Conservation (phyloP, 1,140 invertebrate species). For the Catajapyx aquilonaris region DNA sequence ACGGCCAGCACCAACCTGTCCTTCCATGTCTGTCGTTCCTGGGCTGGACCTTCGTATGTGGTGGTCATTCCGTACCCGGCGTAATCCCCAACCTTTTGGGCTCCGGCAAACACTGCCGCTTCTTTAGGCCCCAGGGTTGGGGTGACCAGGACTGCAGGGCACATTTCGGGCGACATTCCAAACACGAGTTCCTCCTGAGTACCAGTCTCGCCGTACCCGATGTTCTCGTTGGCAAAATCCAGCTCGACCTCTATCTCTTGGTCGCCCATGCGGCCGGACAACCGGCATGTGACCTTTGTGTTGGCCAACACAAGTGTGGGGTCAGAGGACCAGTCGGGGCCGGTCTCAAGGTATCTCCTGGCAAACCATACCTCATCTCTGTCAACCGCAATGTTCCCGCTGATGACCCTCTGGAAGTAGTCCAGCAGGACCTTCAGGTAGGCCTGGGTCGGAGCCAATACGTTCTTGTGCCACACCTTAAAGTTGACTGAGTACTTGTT, state of each 20-base stretch:
- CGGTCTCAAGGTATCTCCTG: neutral
- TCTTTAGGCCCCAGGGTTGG: neutral
- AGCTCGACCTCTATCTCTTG: conserved; percentile 1
- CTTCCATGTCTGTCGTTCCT: neutral
- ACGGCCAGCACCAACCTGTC: neutral
- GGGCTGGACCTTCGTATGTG: conserved; percentile 1
- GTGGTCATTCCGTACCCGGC: conserved; percentile 4
- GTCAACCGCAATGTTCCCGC: no score
- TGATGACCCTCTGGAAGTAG: neutral
- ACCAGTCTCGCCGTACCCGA: conserved; percentile 1
- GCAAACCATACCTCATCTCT: neutral
- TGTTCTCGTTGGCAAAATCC: conserved; percentile 5
- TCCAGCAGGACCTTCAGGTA: neutral
- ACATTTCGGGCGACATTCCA: conserved; percentile 3
- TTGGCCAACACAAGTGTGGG: neutral
- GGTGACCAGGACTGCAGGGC: conserved; percentile 1
- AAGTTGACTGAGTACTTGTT: conserved; percentile 1
- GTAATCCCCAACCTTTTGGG: conserved; percentile 1
- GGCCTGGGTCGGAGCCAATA: neutral
- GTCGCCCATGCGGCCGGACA: neutral
- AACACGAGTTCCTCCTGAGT: conserved; percentile 5
- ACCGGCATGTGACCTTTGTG: neutral
- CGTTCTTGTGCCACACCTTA: neutral
- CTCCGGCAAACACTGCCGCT: conserved; percentile 1
- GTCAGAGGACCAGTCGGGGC: neutral